A percentile compares a stretch with the other conserved stretches of the same genome.
Conservation (phyloP, 2,888 invertebrate genomes). For the Aromia moschata region DNA sequence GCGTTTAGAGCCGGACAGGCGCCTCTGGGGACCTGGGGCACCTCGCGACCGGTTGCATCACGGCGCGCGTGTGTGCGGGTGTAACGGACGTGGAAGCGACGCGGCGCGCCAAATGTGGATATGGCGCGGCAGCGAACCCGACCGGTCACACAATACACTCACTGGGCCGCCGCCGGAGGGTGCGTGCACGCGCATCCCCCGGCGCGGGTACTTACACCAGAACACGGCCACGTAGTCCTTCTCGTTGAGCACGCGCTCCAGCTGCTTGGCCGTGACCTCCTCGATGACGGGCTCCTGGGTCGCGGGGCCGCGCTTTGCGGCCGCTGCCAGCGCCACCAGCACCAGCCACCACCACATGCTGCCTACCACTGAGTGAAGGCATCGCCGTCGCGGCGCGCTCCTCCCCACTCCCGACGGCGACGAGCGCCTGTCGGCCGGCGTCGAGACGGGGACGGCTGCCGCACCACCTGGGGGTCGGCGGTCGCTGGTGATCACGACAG, state of each 20-base stretch:
- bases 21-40: background rate
- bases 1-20: background rate
- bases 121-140: slow-evolving; percentile 49
- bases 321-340: slow-evolving; percentile 66
- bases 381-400: slow-evolving; percentile 56
- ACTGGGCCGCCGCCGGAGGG: slow-evolving; percentile 20
- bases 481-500: background rate
- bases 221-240: slow-evolving; percentile 95
- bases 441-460: slow-evolving; percentile 33
- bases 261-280: slow-evolving; percentile 92
- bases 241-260: slow-evolving; percentile 87
- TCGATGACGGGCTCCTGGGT: slow-evolving; percentile 82
- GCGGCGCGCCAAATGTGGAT: slow-evolving; percentile 61
- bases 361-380: slow-evolving; percentile 57
- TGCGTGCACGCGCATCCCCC: slow-evolving; percentile 27
- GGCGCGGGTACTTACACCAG: slow-evolving; percentile 84
- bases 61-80: slow-evolving; percentile 34
- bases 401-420: slow-evolving; percentile 50
- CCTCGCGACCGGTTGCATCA: slow-evolving; percentile 28
- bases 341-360: slow-evolving; percentile 66
- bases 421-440: slow-evolving; percentile 7
- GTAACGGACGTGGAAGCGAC: slow-evolving; percentile 31
- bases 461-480: slow-evolving; percentile 19
- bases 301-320: slow-evolving; percentile 60
- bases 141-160: slow-evolving; percentile 36